Conservation (phyloP, 1,140 invertebrate genomes). For the Metaphire vulgaris region DNA sequence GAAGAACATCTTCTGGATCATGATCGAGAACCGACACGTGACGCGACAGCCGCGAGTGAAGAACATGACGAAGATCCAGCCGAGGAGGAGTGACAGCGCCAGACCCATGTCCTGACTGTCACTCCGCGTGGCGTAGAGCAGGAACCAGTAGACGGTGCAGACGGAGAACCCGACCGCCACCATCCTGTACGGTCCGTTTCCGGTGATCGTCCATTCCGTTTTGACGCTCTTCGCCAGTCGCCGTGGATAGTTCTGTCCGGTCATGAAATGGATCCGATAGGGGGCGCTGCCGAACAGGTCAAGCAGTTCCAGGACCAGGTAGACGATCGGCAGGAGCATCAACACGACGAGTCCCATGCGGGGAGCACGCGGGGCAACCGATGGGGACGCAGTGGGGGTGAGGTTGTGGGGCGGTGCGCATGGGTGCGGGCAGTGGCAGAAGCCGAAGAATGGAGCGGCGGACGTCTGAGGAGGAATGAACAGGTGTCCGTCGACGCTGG, state of each 20-base stretch:
- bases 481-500: background rate
- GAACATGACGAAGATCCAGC: conserved; percentile 29
- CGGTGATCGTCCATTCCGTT: conserved; percentile 29
- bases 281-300: conserved; percentile 15
- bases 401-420: background rate
- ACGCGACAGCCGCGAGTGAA: conserved; percentile 26
- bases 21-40: conserved; percentile 27
- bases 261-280: background rate
- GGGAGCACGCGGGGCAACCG: background rate
- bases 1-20: conserved; percentile 31
- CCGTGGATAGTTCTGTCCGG: conserved; percentile 11
- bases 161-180: conserved; percentile 21
- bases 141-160: conserved; percentile 19
- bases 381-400: background rate
- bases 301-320: conserved; percentile 3
- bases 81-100: conserved; percentile 18
- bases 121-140: conserved; percentile 10
- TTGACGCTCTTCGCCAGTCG: conserved; percentile 9
- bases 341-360: background rate
- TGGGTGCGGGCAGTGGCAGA: no score
- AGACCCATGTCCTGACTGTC: background rate
- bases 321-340: background rate
- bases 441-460: no score
- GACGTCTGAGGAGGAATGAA: background rate
- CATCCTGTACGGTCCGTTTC: conserved; percentile 22